phyloP scores from a whole-genome alignment of 2,888 invertebrate species.

The Latrodectus hesperus region DNA sequence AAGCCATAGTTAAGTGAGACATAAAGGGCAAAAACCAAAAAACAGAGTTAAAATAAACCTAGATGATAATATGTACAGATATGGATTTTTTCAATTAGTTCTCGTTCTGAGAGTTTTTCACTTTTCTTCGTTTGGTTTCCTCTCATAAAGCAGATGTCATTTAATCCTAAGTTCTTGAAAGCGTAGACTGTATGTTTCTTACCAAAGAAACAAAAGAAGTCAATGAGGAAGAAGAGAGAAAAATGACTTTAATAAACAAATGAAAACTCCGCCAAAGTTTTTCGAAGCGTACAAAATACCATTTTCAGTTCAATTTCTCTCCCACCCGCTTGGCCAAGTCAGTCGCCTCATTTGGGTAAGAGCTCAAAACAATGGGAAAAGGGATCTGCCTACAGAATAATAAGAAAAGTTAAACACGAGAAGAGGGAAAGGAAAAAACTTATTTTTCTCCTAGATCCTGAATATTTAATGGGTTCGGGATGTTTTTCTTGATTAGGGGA shows the following conservation, averaged over 20 bases:
- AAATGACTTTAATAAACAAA: constrained; percentile 30
- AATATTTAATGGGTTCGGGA: constrained; percentile 63
- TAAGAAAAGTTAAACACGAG: constrained; percentile 26
- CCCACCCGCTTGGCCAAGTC: not conserved
- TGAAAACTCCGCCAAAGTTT: constrained; percentile 43
- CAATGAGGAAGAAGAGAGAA: constrained; percentile 10
- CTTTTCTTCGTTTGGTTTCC: too few species aligned
- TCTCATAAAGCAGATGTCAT: too few species aligned
- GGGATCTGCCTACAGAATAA: constrained; percentile 27
- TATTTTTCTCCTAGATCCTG: constrained; percentile 50
- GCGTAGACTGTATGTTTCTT: too few species aligned
- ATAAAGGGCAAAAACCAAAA: too few species aligned
- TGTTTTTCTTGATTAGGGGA: constrained; percentile 66
- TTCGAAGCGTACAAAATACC: constrained; percentile 54
- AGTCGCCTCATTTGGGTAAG: constrained; percentile 52
- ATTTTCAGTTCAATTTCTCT: constrained; percentile 38
- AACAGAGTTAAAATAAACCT: too few species aligned
- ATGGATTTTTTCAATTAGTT: too few species aligned
- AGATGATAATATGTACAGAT: too few species aligned
- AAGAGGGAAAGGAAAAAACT: not conserved
- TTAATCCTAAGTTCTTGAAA: too few species aligned
- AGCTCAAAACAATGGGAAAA: constrained; percentile 58
- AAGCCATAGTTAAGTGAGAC: too few species aligned
- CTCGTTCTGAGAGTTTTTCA: too few species aligned
- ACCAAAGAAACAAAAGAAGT: not conserved